phyloP scores from a whole-genome alignment of 2,888 invertebrate species.

The Eupithecia vulgata region DNA sequence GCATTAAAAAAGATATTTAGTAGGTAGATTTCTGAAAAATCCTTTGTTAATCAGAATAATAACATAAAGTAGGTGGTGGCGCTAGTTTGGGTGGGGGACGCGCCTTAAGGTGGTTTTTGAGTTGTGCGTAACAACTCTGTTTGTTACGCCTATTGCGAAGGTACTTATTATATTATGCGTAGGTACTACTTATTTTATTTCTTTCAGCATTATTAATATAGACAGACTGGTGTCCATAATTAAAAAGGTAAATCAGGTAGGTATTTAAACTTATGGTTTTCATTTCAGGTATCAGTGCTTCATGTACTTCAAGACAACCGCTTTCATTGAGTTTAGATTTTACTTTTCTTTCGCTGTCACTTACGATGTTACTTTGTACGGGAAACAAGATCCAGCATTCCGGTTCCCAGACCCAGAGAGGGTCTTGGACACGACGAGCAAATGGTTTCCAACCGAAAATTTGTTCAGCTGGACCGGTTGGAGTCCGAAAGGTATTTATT shows the following conservation, averaged over 20 bases:
- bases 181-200: too few species aligned
- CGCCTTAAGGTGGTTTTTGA: too few species aligned
- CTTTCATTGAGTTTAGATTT: conserved; percentile 1
- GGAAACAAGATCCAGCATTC: neutral
- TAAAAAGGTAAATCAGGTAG: neutral
- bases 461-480: neutral
- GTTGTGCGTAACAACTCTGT: too few species aligned
- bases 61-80: too few species aligned
- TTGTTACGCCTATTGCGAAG: too few species aligned
- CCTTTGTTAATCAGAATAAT: too few species aligned
- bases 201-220: too few species aligned
- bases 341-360: neutral
- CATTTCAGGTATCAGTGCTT: neutral
- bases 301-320: conserved; percentile 10
- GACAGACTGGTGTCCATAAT: neutral
- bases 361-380: neutral
- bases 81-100: too few species aligned
- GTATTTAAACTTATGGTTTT: neutral
- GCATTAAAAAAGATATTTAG: too few species aligned
- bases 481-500: neutral
- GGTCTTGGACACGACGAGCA: neutral
- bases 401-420: neutral
- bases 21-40: too few species aligned
- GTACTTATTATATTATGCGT: too few species aligned
- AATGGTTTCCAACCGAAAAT: neutral